These are phyloP conservation scores for Galerucella pusilla DNA, from an alignment of 2,888 invertebrate genomes.

Conservation along the genomic window DNA sequence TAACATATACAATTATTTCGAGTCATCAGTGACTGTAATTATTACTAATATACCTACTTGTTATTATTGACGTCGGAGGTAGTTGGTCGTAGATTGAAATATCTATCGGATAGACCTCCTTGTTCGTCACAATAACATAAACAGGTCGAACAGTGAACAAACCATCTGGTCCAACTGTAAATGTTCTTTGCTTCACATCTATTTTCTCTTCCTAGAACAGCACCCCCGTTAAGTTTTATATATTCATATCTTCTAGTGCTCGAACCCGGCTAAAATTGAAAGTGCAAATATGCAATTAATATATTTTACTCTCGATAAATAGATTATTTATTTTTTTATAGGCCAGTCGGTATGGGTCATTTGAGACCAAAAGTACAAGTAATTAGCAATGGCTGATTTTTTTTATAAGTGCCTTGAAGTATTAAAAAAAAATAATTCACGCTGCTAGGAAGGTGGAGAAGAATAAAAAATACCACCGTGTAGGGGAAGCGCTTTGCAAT, in stretches of 20 bases:
- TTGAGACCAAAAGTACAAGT: no score
- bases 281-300: neutral
- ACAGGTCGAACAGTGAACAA: constrained; percentile 90
- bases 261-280: neutral
- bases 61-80: constrained; percentile 70
- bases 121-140: constrained; percentile 86
- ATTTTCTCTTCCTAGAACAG: constrained; percentile 69
- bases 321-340: no score
- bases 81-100: constrained; percentile 79
- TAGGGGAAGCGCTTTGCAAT: no score
- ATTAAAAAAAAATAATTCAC: no score
- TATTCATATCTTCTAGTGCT: constrained; percentile 79
- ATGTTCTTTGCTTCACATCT: constrained; percentile 71
- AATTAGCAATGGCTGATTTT: no score
- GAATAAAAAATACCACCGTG: no score
- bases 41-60: constrained; percentile 68
- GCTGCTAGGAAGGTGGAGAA: no score
- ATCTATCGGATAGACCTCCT: constrained; percentile 77
- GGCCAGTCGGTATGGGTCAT: no score
- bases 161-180: constrained; percentile 90
- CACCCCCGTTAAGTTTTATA: constrained; percentile 83
- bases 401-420: no score
- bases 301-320: no score
- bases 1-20: no score
- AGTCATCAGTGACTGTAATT: no score